Evolutionary conservation across 1,140 invertebrate species (phyloP).

Genomic region (Dendroctonus ponderosae): DNA sequence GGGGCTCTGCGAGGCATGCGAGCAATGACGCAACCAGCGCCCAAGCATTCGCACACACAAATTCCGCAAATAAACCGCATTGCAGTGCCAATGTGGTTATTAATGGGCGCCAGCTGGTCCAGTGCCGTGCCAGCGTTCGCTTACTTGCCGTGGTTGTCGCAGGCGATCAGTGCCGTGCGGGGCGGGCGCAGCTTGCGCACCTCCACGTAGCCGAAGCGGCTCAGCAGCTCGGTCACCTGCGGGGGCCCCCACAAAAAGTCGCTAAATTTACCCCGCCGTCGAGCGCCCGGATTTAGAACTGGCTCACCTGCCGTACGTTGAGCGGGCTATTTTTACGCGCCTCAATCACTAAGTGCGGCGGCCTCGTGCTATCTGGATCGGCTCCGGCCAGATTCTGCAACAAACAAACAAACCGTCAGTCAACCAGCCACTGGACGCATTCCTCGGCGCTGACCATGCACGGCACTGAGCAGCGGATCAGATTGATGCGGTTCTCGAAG

Average conservation of each 20-base stretch:
- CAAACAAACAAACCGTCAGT: slow-evolving; percentile 27
- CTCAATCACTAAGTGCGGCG: slow-evolving; percentile 55
- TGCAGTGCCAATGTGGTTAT: no score
- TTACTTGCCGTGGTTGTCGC: slow-evolving; percentile 52
- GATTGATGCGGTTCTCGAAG: slow-evolving; percentile 61
- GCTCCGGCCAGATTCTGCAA: slow-evolving; percentile 55
- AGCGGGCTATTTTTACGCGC: slow-evolving; percentile 42
- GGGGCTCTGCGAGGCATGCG: no score
- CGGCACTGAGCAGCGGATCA: slow-evolving; percentile 58
- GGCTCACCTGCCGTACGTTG: slow-evolving; percentile 47
- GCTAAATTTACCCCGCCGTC: background rate
- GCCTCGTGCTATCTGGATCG: slow-evolving; percentile 55
- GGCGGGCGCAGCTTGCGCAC: slow-evolving; percentile 46
- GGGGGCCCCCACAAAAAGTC: background rate
- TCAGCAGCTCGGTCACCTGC: slow-evolving; percentile 50
- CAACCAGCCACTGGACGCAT: background rate
- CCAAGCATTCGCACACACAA: no score
- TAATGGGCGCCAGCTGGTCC: no score
- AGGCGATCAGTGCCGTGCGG: slow-evolving; percentile 49
- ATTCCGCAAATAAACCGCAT: no score
- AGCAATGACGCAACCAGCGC: no score
- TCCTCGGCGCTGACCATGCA: slow-evolving; percentile 55
- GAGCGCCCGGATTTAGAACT: background rate
- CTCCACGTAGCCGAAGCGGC: slow-evolving; percentile 51
- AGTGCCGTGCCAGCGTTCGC: slow-evolving; percentile 27